Evolutionary conservation across 1,140 invertebrate species (phyloP), one percentile per base, ranked within the genome.

Genomic region (Megalonaias nervosa): DNA sequence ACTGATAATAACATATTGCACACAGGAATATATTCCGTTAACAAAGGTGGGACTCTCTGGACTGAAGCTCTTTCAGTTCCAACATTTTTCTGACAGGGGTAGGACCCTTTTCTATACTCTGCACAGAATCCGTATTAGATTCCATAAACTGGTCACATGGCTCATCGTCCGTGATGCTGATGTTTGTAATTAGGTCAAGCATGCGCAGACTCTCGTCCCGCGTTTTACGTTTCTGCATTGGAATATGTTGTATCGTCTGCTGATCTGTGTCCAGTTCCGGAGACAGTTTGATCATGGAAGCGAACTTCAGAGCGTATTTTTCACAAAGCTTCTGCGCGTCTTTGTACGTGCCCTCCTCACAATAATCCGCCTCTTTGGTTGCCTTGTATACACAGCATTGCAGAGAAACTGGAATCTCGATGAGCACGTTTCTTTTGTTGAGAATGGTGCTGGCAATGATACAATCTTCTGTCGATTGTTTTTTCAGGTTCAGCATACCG

Each of bases 101-200:
- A 12, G 80, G 77, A 17, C 70, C 59, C 9, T 58, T 57, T 12
- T 86, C 82, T 3, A 81, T 76, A 62, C 81, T 86, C 19, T 81
- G 75, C 38, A 81, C 61, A 21, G 85, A 86, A 19, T 83, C 85
- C 5, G 67, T 74, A 69, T 84, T 82, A n/a, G 79, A 71, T 58
- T 86, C 85, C 70, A 88, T 77, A 23, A 87, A 82, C 16, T 77
- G 66, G 62, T 84, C 81, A 19, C 66, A 23, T 0, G 85, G 85
- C 57, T 82, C 84, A 58, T 83, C 82, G 58, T 86, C 84, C 1
- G 84, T 84, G 23, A 85, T 31, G 75, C 84, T 86, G 58, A 88
- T 86, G 76, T 88, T 85, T n/a, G 84, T 85, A 56, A 89, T 85
- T 17, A 88, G 77, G 65, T 89, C 87, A 15, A 87, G 76, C 5